Evolutionary conservation across 2,888 invertebrate species (phyloP), one percentile per base, ranked within the genome.

Genomic region (Mythimna lalbum): DNA sequence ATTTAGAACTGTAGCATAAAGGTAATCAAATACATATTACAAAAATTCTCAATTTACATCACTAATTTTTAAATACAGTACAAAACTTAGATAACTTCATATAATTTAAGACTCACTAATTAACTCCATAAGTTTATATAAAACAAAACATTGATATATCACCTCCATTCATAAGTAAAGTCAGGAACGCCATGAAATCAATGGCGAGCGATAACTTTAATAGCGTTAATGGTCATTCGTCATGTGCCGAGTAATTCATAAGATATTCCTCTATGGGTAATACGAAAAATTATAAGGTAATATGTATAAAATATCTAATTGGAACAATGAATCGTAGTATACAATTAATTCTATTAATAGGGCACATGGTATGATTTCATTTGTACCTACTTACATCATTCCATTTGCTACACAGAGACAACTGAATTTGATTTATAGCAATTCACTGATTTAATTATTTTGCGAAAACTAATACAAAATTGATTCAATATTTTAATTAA

Each of bases 201-300:
- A 83, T 83, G 82, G 76, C 50, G 33, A 64, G 67, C 81, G 81
- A 78, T 82, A 81, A 78, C 23, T 76, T 39, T 61, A 74, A 73
- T 69, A 47, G 50, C 36, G 62, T 27, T 77, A 78, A 74, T 71
- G 63, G 53, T 49, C 23, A 78, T 75, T 81, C 82, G 81, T 82
- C 81, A 83, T 78, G 50, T 55, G 31, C 50, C 47, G 62, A 63
- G 63, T 76, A 65, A 81, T 81, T 83, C 73, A 83, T 80, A 82
- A 83, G 81, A 83, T 77, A 73, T 83, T 83, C 71, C 77, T 81
- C 55, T 80, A 66, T 76, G 64, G 59, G 31, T 55, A 39, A 49
- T 39, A 67, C 53, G n/a, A 63, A 66, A 50, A 27, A 47, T 36
- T 47, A 80, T 55, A 80, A 63, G 59, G 63, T 63, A 63, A 75